Percentiles rank a stretch among this genome's conserved stretches.
phyloP scores from a whole-genome alignment of 2,888 invertebrate species.

The Parnassius orleans region DNA sequence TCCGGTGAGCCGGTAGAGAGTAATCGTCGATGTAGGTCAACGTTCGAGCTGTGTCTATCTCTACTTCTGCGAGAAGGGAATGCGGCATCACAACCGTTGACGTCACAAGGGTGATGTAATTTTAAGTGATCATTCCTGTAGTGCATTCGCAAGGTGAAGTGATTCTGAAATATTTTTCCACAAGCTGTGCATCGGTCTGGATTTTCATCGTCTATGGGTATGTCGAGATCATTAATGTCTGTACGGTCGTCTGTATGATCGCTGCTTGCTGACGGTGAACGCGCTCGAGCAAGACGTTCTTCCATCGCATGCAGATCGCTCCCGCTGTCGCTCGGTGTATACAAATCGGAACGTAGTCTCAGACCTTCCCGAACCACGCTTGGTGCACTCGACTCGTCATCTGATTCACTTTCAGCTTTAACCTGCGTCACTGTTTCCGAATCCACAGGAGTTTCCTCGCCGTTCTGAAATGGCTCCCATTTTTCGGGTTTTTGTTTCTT shows the following conservation, averaged over 20 bases:
- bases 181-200: slow-evolving; percentile 92
- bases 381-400: slow-evolving; percentile 73
- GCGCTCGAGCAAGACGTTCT: slow-evolving; percentile 75
- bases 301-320: slow-evolving; percentile 76
- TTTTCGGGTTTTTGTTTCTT: slow-evolving; percentile 74
- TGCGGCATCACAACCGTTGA: slow-evolving; percentile 94
- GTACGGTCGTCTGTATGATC: slow-evolving; percentile 66
- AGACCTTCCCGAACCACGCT: slow-evolving; percentile 74
- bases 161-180: slow-evolving; percentile 94
- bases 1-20: slow-evolving; percentile 73
- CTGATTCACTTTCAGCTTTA: slow-evolving; percentile 77
- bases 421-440: slow-evolving; percentile 65
- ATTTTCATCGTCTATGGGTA: slow-evolving; percentile 93
- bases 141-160: slow-evolving; percentile 94
- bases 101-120: slow-evolving; percentile 93
- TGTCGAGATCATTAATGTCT: slow-evolving; percentile 83
- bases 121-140: slow-evolving; percentile 95
- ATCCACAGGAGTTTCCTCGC: slow-evolving; percentile 63
- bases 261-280: slow-evolving; percentile 70
- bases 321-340: slow-evolving; percentile 77
- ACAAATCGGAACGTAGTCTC: slow-evolving; percentile 68
- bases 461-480: slow-evolving; percentile 72
- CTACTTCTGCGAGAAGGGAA: slow-evolving; percentile 91
- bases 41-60: slow-evolving; percentile 82
- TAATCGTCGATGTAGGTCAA: slow-evolving; percentile 75